Conservation (phyloP, 2,113 vertebrate genomes). For the Leptobrachium leishanense region DNA sequence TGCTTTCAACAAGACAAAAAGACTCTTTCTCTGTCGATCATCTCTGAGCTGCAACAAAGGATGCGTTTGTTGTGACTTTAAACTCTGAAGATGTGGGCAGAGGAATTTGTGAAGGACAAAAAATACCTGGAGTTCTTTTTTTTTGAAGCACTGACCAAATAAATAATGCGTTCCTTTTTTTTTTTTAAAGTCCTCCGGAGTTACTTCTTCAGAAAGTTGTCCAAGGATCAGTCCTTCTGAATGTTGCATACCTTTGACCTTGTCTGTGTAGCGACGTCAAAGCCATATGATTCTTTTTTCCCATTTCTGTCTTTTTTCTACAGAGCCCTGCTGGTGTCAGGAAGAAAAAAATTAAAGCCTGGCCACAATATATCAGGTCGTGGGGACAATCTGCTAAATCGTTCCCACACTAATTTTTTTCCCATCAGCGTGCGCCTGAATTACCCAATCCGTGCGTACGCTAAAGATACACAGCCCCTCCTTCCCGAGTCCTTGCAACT, state of each 20-base stretch:
- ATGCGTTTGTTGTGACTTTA: constrained; percentile 16
- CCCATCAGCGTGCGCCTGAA: too few relatives aligned
- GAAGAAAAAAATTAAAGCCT: too few relatives aligned
- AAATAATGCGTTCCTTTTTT: constrained; percentile 56
- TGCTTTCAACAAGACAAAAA: constrained; percentile 4
- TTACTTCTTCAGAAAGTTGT: constrained; percentile 43
- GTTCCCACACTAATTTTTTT: too few relatives aligned
- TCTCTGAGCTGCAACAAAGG: constrained; percentile 9
- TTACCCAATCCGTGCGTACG: too few relatives aligned
- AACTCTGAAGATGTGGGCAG: constrained; percentile 46
- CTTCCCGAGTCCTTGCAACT: too few relatives aligned
- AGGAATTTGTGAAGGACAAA: constrained; percentile 43
- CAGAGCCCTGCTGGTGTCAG: too few relatives aligned
- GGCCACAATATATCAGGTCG: too few relatives aligned
- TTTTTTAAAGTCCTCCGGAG: constrained; percentile 2
- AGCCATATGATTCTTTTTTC: background rate
- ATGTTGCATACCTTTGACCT: constrained; percentile 3
- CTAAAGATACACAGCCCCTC: too few relatives aligned
- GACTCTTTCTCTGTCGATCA: background rate
- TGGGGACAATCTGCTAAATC: too few relatives aligned
- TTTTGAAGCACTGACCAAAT: constrained; percentile 49
- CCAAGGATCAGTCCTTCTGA: constrained; percentile 25
- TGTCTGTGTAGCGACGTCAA: constrained; percentile 14
- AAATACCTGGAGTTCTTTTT: constrained; percentile 15
- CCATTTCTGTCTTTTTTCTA: too few relatives aligned